These are phyloP conservation scores for Promerops cafer DNA, from an alignment of 2,113 vertebrate genomes.

Conservation along the genomic window DNA sequence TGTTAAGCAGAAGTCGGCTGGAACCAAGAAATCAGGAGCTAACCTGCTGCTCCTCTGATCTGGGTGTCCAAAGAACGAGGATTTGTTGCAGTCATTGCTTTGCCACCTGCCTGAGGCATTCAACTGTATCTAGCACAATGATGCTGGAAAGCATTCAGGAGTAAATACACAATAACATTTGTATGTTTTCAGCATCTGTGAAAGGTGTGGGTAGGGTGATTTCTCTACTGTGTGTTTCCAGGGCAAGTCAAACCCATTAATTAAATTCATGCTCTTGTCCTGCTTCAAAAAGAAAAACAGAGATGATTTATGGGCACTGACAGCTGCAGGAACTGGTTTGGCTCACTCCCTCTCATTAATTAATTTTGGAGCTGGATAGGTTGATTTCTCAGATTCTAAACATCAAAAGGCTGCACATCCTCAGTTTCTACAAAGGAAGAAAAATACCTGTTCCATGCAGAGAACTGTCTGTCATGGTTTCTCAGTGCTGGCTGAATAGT, in stretches of 20 bases:
- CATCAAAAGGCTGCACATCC: not conserved
- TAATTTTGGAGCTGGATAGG: not conserved
- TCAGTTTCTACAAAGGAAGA: not conserved
- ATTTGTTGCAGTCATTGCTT: not conserved
- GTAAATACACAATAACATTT: slow-evolving; percentile 13
- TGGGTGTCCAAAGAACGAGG: not conserved
- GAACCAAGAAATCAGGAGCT: not conserved
- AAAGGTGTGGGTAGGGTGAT: not conserved
- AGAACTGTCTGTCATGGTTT: not conserved
- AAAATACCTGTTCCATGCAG: not conserved
- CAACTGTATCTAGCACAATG: not conserved
- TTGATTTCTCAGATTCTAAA: not conserved
- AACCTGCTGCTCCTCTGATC: not conserved
- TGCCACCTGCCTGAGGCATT: slow-evolving; percentile 19
- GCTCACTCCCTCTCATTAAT: not conserved
- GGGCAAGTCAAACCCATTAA: slow-evolving; percentile 37
- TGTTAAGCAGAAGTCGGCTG: not conserved
- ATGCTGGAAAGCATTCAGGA: not conserved
- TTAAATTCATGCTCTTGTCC: slow-evolving; percentile 27
- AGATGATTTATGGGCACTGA: slow-evolving; percentile 12
- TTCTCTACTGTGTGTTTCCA: not conserved
- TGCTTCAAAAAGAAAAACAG: not conserved
- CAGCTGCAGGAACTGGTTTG: not conserved
- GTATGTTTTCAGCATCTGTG: not conserved
- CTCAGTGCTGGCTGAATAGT: not conserved